Evolutionary conservation across 2,888 invertebrate species (phyloP), one percentile per base, ranked within the genome.

Genomic region (Plemyria rubiginata): DNA sequence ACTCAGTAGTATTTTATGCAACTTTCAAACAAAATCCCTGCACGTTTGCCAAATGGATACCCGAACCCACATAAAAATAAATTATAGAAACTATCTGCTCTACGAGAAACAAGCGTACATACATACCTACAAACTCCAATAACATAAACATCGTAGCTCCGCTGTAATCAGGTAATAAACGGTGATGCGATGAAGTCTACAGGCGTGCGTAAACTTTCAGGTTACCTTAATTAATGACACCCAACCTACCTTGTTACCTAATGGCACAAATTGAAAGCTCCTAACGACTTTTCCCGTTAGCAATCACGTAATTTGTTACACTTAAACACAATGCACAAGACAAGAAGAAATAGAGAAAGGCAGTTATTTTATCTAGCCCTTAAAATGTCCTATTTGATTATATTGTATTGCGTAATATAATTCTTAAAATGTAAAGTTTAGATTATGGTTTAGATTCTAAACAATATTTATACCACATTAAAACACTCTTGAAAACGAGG

Each of bases 251-350:
- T 69, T 70, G 45, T 62, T 61, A 67, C 64, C 61, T 63, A 69
- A 65, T 66, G 66, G 66, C 45, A 54, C 59, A 69, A 69, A 69
- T 71, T 68, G 66, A 71, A 71, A 66, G 66, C 66, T 62, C 40
- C 66, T 70, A 70, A 68, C 65, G 67, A 70, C 58, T 65, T 67
- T 70, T 64, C 66, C 61, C 48, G 61, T 54, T 54, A 65, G 62
- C 64, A 56, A 64, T 67, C 62, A 60, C 65, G 67, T 70, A 62
- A 67, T 67, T 70, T 64, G 62, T 67, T 66, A 62, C 62, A 67
- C 62, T 65, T 61, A 59, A 52, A 46, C 28, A 13, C 55, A 41
- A 50, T 32, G 32, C 32, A 32, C 32, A 32, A 32, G 32, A 32
- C 32, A 32, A 38, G 36, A 38, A 38, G 36, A 11, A 1, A 38